Evolutionary conservation across 2,888 invertebrate species (phyloP), one percentile per base, ranked within the genome.

Genomic region (Drosophila aldrichi): DNA sequence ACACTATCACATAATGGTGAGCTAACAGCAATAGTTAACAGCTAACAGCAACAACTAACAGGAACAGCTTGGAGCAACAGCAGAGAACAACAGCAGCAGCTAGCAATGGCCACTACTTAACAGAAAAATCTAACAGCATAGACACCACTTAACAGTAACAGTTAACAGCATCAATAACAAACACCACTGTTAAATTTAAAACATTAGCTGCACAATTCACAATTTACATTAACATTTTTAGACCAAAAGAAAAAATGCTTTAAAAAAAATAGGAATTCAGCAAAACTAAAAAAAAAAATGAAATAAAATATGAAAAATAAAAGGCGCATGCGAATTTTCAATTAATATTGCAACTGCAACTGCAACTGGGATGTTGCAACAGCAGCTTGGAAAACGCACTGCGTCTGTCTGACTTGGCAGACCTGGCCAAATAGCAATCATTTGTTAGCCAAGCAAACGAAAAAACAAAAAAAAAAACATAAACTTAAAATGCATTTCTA

Each of bases 341-440:
- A 83, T 86, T 82, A 82, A 77, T 76, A 73, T 68, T 67, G 54
- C 67, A 68, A 74, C 64, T 66, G 52, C 52, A 36, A 52, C 52
- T 46, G 51, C 70, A 70, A 74, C 32, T 55, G 62, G 69, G 54
- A 54, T 54, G 54, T 25, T 54, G 54, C 54, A 70, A 77, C 38
- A 25, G 51, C 69, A 65, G 73, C 25, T 55, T 55, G 73, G 62
- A 52, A 56, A 63, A 83, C 87, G 87, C 83, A 83, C 82, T 83
- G 75, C 38, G 34, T 36, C 54, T 38, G 55, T 65, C 60, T 61
- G 56, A 43, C 36, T 56, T 61, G 36, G 40, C 56, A 64, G 55
- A 64, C 54, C 79, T 69, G 76, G 61, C 74, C 67, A 87, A 84
- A 87, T 87, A 54, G 81, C 80, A 80, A 84, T 78, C 88, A 84